Percentiles rank a stretch among this genome's conserved stretches.
Evolutionary conservation across 2,797 vertebrate species (phyloP).

Genomic region (Amazonetta brasiliensis): DNA sequence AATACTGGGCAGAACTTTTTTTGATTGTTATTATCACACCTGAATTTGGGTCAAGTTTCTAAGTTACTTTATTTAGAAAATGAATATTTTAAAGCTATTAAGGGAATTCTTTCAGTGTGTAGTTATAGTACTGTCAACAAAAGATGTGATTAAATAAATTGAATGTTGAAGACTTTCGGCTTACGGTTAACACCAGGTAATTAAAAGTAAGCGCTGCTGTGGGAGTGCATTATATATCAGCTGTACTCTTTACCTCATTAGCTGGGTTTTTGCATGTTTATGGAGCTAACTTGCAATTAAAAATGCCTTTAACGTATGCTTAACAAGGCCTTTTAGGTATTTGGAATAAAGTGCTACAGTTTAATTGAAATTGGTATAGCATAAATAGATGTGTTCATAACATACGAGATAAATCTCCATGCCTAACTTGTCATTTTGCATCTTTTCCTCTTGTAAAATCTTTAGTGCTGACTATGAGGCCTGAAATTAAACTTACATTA

Average conservation of each 20-base stretch:
- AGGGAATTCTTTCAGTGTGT: constrained; percentile 77
- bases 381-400: constrained; percentile 71
- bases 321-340: constrained; percentile 79
- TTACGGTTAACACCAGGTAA: constrained; percentile 83
- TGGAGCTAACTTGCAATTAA: constrained; percentile 82
- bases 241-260: constrained; percentile 83
- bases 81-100: constrained; percentile 78
- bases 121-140: constrained; percentile 78
- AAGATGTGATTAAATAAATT: constrained; percentile 84
- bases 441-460: neutral
- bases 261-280: constrained; percentile 81
- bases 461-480: neutral
- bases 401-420: constrained; percentile 49
- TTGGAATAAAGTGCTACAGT: constrained; percentile 71
- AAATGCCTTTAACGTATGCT: constrained; percentile 77
- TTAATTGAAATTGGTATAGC: constrained; percentile 76
- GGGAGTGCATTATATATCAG: constrained; percentile 83
- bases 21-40: neutral
- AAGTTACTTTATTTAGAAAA: constrained; percentile 75
- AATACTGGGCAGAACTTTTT: constrained; percentile 29
- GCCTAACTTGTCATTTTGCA: constrained; percentile 42
- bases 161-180: constrained; percentile 81
- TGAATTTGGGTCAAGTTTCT: constrained; percentile 62
- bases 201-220: constrained; percentile 85
- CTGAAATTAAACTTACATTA: neutral